A percentile compares a stretch with the other conserved stretches of the same genome.
phyloP scores from a whole-genome alignment of 2,888 invertebrate genomes.

The Loripinus fragilis region DNA sequence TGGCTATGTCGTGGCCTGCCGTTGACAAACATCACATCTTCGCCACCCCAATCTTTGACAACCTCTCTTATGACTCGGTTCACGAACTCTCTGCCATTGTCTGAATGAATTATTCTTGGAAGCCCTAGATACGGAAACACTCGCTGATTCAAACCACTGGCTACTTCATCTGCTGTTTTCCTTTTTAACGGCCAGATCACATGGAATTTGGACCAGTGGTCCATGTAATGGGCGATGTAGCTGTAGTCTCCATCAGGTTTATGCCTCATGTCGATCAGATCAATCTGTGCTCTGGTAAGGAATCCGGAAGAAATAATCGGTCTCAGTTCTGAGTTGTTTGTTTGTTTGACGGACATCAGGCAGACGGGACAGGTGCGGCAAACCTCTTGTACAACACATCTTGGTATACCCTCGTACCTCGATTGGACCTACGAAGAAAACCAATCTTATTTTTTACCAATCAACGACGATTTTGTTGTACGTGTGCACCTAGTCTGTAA shows the following conservation, averaged over 20 bases:
- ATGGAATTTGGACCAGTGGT: conserved; percentile 50
- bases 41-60: conserved; percentile 31
- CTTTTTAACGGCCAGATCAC: conserved; percentile 39
- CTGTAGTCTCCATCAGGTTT: conserved; percentile 42
- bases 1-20: conserved; percentile 40
- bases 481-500: too few relatives aligned
- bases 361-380: conserved; percentile 15
- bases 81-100: conserved; percentile 53
- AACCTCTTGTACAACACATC: conserved; percentile 6
- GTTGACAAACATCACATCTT: conserved; percentile 23
- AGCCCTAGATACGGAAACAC: conserved; percentile 41
- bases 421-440: too few relatives aligned
- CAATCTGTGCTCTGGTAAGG: conserved; percentile 36
- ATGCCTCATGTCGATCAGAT: conserved; percentile 51
- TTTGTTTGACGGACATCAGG: conserved; percentile 11
- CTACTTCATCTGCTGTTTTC: conserved; percentile 49
- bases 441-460: too few relatives aligned
- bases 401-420: conserved; percentile 11
- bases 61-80: conserved; percentile 28
- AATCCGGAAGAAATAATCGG: conserved; percentile 38
- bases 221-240: conserved; percentile 46
- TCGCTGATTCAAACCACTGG: conserved; percentile 35
- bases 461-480: too few relatives aligned
- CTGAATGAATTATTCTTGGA: conserved; percentile 43
- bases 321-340: conserved; percentile 31